Percentiles rank a stretch among this genome's conserved stretches.
Evolutionary conservation across 1,140 invertebrate genomes (phyloP).

Genomic region (Anastrepha obliqua): DNA sequence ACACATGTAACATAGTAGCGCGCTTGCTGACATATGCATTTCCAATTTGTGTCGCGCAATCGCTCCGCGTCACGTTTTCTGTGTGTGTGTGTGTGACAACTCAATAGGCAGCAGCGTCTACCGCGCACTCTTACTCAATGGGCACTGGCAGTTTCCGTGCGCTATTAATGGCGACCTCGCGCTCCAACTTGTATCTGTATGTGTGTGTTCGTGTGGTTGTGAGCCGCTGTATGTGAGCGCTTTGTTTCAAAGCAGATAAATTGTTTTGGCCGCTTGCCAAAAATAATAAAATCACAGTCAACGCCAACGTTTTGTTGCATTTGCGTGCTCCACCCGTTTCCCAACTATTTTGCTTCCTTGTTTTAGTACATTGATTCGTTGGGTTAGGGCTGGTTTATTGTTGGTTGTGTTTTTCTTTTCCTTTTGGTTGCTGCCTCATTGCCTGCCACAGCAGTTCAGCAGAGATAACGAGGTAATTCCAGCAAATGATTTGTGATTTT

Average conservation of each 20-base stretch:
- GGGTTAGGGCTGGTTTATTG: background rate
- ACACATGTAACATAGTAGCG: background rate
- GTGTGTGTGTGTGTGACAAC: slow-evolving; percentile 39
- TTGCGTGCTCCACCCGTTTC: background rate
- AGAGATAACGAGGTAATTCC: slow-evolving; percentile 72
- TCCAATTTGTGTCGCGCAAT: slow-evolving; percentile 38
- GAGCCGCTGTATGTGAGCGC: background rate
- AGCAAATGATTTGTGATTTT: slow-evolving; percentile 68
- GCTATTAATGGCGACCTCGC: background rate
- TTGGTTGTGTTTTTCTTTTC: slow-evolving; percentile 10
- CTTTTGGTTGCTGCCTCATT: slow-evolving; percentile 43
- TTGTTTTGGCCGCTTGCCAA: slow-evolving; percentile 65
- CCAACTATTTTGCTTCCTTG: background rate
- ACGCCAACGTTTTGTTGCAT: slow-evolving; percentile 61
- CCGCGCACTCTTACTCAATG: background rate
- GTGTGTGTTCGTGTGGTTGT: background rate
- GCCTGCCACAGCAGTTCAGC: slow-evolving; percentile 53
- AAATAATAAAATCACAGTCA: slow-evolving; percentile 70
- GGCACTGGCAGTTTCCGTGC: slow-evolving; percentile 8
- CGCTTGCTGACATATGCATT: slow-evolving; percentile 33
- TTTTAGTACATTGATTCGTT: no score
- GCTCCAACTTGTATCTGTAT: background rate
- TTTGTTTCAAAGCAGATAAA: slow-evolving; percentile 56
- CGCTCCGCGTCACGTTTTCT: background rate
- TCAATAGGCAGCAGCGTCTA: background rate